These are phyloP conservation scores for Epinotia demarniana DNA, from an alignment of 2,888 invertebrate species.

Conservation along the genomic window DNA sequence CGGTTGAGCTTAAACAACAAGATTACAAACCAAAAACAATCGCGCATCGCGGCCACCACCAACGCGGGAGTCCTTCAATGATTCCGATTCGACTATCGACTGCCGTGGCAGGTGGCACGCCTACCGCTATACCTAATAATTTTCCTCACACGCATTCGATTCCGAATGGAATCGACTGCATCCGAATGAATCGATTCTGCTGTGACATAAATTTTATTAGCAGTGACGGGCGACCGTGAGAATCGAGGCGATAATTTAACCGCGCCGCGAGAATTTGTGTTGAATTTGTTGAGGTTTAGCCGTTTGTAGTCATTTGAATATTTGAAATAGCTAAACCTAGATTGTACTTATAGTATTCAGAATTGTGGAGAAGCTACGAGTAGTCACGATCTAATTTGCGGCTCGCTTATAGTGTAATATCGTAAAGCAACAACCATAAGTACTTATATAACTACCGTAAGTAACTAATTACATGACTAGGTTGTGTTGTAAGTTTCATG, in stretches of 20 bases:
- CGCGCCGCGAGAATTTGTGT: slow-evolving; percentile 10
- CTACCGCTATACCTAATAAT: slow-evolving; percentile 30
- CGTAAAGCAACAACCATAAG: too few species aligned
- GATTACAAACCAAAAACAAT: not conserved
- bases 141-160: slow-evolving; percentile 36
- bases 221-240: slow-evolving; percentile 48
- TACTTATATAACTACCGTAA: too few species aligned
- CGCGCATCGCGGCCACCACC: not conserved
- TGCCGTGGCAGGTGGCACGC: slow-evolving; percentile 21
- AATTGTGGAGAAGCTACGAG: not conserved
- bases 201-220: slow-evolving; percentile 50
- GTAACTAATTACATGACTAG: too few species aligned
- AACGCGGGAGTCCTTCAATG: slow-evolving; percentile 5
- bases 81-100: slow-evolving; percentile 11
- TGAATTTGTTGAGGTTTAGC: slow-evolving; percentile 28
- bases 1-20: too few species aligned
- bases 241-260: slow-evolving; percentile 42
- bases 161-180: slow-evolving; percentile 42
- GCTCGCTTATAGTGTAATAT: not conserved
- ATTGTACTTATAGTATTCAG: slow-evolving; percentile 5
- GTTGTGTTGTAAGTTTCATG: too few species aligned
- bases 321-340: slow-evolving; percentile 10
- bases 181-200: slow-evolving; percentile 48
- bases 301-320: slow-evolving; percentile 29
- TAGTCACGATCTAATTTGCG: not conserved